These are phyloP conservation scores for Steatocranus sp. DNA, from an alignment of 2,797 vertebrate species.

Conservation along the genomic window DNA sequence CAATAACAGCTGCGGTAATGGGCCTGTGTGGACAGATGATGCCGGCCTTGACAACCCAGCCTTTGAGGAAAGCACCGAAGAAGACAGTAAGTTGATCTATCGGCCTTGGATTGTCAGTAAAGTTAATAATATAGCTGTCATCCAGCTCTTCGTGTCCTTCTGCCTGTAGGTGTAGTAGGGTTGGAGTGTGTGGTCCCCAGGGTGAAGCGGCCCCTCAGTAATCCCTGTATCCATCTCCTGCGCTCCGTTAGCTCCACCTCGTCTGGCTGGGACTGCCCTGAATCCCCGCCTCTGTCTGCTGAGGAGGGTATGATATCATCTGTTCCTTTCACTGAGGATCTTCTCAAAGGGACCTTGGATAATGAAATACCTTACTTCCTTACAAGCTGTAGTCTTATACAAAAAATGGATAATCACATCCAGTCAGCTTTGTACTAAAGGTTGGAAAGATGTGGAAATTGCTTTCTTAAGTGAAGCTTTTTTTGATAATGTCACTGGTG, in stretches of 20 bases:
- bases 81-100: conserved; percentile 82
- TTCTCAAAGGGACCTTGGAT: neutral
- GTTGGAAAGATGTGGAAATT: neutral
- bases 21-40: conserved; percentile 83
- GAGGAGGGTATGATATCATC: conserved; percentile 66
- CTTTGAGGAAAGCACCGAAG: conserved; percentile 87
- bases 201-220: conserved; percentile 72
- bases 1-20: conserved; percentile 59
- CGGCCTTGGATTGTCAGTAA: neutral
- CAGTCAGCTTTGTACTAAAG: neutral
- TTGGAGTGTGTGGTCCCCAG: conserved; percentile 62
- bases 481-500: conserved; percentile 12
- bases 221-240: conserved; percentile 72
- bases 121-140: neutral
- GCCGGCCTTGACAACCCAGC: conserved; percentile 89
- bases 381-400: neutral
- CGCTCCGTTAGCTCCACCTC: conserved; percentile 67
- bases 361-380: neutral
- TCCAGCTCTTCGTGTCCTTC: neutral
- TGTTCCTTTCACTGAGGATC: conserved; percentile 4
- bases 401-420: conserved; percentile 2
- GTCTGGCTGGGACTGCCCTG: conserved; percentile 78
- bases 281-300: conserved; percentile 67
- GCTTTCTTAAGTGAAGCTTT: neutral
- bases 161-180: conserved; percentile 64